phyloP scores from a whole-genome alignment of 2,797 vertebrate species.

The Sebastolobus altivelis region DNA sequence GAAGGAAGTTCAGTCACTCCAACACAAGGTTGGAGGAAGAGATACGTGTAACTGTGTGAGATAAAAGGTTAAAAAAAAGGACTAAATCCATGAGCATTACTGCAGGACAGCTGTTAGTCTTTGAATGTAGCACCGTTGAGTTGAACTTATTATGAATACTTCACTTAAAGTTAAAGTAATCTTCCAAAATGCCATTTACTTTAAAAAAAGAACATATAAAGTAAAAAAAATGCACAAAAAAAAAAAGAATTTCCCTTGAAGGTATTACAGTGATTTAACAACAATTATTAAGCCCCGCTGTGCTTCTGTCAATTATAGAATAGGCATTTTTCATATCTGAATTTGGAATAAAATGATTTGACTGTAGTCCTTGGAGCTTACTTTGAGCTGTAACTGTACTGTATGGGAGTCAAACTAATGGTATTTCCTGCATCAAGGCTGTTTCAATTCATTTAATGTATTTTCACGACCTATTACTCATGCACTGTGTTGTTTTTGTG shows the following conservation, averaged over 20 bases:
- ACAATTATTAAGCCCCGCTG: neutral
- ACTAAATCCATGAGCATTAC: neutral
- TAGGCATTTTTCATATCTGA: neutral
- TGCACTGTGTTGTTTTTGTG: neutral
- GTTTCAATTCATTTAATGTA: neutral
- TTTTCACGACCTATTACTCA: neutral
- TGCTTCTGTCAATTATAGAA: neutral
- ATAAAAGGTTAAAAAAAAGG: neutral
- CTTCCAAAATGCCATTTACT: neutral
- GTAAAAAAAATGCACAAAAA: neutral
- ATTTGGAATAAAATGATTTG: neutral
- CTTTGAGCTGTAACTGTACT: neutral
- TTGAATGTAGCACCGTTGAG: neutral
- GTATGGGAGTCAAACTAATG: neutral
- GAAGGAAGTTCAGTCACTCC: neutral
- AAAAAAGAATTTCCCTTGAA: neutral
- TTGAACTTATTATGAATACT: neutral
- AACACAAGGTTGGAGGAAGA: neutral
- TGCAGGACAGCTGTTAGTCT: neutral
- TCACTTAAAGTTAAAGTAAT: neutral
- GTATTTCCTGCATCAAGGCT: neutral
- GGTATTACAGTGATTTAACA: neutral
- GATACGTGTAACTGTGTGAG: neutral
- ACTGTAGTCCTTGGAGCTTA: constrained; percentile 6
- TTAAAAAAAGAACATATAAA: neutral